These are phyloP conservation scores for Laticauda laticaudata DNA, from an alignment of 2,113 vertebrate species.

Conservation along the genomic window DNA sequence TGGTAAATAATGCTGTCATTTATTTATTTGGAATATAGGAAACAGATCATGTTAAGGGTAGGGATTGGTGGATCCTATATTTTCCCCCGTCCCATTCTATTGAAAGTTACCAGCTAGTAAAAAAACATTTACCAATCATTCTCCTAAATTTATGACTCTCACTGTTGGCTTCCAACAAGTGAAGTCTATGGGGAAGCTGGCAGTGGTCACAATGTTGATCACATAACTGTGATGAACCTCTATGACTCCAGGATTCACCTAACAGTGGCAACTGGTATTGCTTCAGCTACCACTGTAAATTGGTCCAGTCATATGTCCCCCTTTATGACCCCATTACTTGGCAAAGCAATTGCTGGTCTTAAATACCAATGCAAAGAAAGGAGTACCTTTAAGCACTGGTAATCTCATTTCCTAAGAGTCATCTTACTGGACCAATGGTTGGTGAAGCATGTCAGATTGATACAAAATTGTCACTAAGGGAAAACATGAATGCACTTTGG, in stretches of 20 bases:
- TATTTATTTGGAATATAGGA: neutral
- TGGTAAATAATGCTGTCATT: neutral
- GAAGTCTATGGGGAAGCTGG: neutral
- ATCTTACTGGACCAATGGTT: neutral
- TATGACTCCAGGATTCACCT: neutral
- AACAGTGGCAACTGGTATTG: neutral
- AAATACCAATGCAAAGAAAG: neutral
- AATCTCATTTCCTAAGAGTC: neutral
- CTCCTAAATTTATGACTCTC: neutral
- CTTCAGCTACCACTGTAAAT: neutral
- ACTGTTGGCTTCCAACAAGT: neutral
- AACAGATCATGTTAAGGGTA: neutral
- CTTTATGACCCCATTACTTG: neutral
- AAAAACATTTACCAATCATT: neutral
- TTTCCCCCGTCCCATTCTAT: neutral
- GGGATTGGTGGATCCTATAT: neutral
- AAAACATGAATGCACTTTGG: neutral
- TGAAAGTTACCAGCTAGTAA: neutral
- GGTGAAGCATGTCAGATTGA: neutral
- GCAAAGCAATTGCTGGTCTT: neutral
- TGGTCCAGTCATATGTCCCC: neutral
- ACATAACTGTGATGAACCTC: neutral
- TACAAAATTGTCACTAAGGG: neutral
- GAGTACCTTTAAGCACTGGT: neutral
- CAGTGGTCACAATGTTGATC: neutral